Conservation (phyloP, 1,140 invertebrate species). For the Hyposmocoma kahamanoa region DNA sequence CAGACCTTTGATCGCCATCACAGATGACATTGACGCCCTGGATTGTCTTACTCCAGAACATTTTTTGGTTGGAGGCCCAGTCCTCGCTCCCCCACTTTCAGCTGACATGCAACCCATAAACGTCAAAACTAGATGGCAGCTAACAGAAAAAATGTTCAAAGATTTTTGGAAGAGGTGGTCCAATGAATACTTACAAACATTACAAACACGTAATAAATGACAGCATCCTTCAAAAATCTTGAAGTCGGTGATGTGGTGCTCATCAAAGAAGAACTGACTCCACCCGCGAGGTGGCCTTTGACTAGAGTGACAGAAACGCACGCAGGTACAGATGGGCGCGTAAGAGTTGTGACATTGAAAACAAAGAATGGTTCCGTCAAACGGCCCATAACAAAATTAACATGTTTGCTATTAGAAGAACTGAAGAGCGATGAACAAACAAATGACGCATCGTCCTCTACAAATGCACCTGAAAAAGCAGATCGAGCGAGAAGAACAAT, state of each 20-base stretch:
- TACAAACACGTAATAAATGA: constrained; percentile 28
- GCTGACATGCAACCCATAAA: constrained; percentile 15
- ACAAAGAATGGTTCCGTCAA: too few relatives aligned
- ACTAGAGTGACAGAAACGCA: constrained; percentile 26
- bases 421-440: too few relatives aligned
- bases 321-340: constrained; percentile 33
- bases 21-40: constrained; percentile 18
- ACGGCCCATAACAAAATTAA: too few relatives aligned
- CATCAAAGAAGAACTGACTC: constrained; percentile 28
- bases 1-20: constrained; percentile 13
- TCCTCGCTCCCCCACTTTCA: constrained; percentile 8
- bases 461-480: too few relatives aligned
- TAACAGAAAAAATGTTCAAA: constrained; percentile 1
- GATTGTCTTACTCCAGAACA: constrained; percentile 13
- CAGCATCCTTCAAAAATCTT: background rate
- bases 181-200: constrained; percentile 23
- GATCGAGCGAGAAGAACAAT: too few relatives aligned
- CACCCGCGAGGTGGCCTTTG: constrained; percentile 32
- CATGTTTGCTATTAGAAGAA: too few relatives aligned
- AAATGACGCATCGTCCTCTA: too few relatives aligned
- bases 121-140: constrained; percentile 10
- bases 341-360: constrained; percentile 34
- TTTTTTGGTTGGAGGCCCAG: constrained; percentile 12
- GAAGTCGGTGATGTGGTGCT: constrained; percentile 20
- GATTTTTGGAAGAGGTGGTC: constrained; percentile 33